Conservation (phyloP, 23 tunicate genomes). For the Ciona savignyi region DNA sequence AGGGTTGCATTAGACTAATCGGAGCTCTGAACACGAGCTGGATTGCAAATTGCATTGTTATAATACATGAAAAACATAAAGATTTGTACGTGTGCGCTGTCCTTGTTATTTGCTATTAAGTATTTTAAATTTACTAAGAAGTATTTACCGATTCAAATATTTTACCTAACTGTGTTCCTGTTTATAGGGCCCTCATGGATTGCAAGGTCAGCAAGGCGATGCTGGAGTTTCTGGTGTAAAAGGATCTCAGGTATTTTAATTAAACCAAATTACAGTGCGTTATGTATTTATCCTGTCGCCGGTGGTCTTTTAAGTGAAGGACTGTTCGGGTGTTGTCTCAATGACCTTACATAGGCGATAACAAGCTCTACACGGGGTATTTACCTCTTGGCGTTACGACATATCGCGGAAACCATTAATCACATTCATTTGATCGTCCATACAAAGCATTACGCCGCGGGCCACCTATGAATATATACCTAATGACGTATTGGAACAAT, state of each 20-base stretch:
- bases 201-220: neutral
- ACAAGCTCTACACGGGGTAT: neutral
- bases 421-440: neutral
- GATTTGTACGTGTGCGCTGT: no score
- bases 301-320: neutral
- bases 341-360: neutral
- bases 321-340: neutral
- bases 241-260: neutral
- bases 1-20: no score
- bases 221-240: neutral
- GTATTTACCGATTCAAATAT: no score
- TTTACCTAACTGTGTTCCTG: no score
- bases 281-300: neutral
- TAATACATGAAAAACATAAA: no score
- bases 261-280: neutral
- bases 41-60: no score
- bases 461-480: neutral
- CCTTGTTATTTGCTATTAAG: no score
- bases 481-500: neutral
- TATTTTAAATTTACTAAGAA: no score
- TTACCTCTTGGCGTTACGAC: neutral
- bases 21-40: no score
- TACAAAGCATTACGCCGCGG: neutral
- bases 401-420: neutral
- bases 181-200: neutral